Evolutionary conservation across 2,113 vertebrate species (phyloP).

Genomic region (Epinephelus moara): DNA sequence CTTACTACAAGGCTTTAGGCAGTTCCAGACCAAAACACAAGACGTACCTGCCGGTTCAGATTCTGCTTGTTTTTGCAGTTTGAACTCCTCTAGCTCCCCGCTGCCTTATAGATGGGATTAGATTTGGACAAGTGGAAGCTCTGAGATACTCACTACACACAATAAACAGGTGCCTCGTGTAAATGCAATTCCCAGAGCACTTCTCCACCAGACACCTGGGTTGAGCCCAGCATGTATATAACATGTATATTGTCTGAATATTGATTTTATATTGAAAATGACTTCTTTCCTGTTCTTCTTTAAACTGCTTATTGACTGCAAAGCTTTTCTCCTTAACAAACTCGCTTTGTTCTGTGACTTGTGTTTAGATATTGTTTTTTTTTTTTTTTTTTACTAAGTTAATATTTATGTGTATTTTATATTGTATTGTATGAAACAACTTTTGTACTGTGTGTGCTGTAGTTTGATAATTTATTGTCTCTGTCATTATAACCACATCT

Average conservation of each 20-base stretch:
- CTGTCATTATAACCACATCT: constrained; percentile 48
- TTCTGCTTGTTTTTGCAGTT: constrained; percentile 32
- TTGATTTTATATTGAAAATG: constrained; percentile 49
- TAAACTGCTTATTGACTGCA: constrained; percentile 52
- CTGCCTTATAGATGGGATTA: neutral
- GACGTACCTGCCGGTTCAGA: constrained; percentile 81
- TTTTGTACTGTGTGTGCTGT: constrained; percentile 36
- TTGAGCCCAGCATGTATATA: constrained; percentile 59
- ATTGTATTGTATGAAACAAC: constrained; percentile 31
- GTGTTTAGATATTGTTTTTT: constrained; percentile 47
- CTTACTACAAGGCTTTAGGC: neutral
- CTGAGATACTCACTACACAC: neutral
- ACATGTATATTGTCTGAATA: constrained; percentile 53
- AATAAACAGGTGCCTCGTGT: neutral
- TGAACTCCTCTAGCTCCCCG: neutral
- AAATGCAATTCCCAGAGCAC: neutral
- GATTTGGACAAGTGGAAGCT: neutral
- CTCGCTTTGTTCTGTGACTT: constrained; percentile 43
- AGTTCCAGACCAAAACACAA: constrained; percentile 4
- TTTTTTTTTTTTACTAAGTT: constrained; percentile 59
- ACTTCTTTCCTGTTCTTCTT: neutral
- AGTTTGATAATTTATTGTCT: constrained; percentile 72
- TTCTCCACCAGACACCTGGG: constrained; percentile 53
- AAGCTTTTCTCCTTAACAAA: constrained; percentile 31
- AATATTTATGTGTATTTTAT: constrained; percentile 76